These are phyloP conservation scores for Orchestia grillus DNA, from an alignment of 1,140 invertebrate genomes.

Conservation along the genomic window DNA sequence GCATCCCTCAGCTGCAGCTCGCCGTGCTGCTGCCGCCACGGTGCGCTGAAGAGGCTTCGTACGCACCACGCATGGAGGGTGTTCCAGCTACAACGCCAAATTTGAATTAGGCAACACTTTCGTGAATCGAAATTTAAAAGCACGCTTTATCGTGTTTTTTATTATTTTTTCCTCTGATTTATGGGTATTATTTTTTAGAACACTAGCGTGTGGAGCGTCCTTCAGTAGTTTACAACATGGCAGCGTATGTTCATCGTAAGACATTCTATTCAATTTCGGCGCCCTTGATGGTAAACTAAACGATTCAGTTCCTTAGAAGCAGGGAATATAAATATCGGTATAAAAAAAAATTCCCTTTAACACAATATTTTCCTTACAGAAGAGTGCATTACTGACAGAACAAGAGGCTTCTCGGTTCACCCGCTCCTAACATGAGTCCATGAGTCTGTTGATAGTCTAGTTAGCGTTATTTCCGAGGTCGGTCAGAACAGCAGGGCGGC, in stretches of 20 bases:
- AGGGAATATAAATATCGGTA: not conserved
- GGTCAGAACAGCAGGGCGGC: not conserved
- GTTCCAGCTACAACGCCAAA: too few relatives aligned
- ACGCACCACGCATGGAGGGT: not conserved
- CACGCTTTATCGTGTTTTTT: too few relatives aligned
- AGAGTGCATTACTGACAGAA: not conserved
- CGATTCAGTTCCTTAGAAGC: not conserved
- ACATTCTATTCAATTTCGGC: too few relatives aligned
- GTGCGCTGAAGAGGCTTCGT: not conserved
- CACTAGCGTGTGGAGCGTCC: too few relatives aligned
- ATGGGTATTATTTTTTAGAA: too few relatives aligned
- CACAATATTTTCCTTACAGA: not conserved
- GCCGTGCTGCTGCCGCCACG: too few relatives aligned
- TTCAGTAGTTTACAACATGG: too few relatives aligned
- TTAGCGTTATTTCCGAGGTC: not conserved
- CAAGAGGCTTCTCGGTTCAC: not conserved
- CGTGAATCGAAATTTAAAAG: too few relatives aligned
- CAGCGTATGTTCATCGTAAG: too few relatives aligned
- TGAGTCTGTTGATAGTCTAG: not conserved
- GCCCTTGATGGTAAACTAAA: not conserved
- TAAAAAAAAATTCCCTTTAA: not conserved
- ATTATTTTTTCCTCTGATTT: too few relatives aligned
- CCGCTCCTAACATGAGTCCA: not conserved
- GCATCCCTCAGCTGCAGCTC: not conserved
- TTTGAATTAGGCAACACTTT: too few relatives aligned